phyloP scores from a whole-genome alignment of 1,140 invertebrate species.

The Galendromus occidentalis region DNA sequence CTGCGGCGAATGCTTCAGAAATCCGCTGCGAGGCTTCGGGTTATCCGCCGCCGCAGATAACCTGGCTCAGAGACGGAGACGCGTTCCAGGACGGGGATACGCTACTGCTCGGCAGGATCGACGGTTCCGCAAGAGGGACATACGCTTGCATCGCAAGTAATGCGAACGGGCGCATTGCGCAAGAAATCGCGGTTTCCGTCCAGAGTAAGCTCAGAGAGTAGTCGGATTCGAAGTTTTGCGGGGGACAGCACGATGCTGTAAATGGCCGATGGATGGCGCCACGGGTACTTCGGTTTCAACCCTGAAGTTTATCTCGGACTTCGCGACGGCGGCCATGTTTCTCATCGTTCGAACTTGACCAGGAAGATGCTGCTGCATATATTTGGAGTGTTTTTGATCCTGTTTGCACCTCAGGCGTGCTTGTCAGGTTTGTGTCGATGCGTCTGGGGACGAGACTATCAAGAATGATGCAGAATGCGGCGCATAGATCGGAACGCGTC shows the following conservation, averaged over 20 bases:
- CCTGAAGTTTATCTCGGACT: no score
- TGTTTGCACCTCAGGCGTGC: no score
- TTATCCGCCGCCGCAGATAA: not conserved
- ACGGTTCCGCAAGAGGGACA: not conserved
- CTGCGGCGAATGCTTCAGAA: not conserved
- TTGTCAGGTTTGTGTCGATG: no score
- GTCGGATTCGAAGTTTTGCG: not conserved
- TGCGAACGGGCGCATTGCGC: not conserved
- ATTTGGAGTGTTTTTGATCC: no score
- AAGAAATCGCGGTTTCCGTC: not conserved
- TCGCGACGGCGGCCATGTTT: no score
- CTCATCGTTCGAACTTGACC: no score
- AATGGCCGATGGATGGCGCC: slow-evolving; percentile 8
- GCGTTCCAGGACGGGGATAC: not conserved
- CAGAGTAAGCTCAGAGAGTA: not conserved
- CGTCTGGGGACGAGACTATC: no score
- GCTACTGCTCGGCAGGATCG: not conserved
- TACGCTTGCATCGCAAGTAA: not conserved
- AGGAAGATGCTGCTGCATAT: no score
- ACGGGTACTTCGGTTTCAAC: not conserved
- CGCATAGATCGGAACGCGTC: no score
- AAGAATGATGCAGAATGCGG: no score
- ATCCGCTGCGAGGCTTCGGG: not conserved
- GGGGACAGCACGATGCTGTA: not conserved
- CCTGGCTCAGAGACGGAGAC: not conserved